phyloP scores from a whole-genome alignment of 2,888 invertebrate species.

The Phyllotreta cruciferae region DNA sequence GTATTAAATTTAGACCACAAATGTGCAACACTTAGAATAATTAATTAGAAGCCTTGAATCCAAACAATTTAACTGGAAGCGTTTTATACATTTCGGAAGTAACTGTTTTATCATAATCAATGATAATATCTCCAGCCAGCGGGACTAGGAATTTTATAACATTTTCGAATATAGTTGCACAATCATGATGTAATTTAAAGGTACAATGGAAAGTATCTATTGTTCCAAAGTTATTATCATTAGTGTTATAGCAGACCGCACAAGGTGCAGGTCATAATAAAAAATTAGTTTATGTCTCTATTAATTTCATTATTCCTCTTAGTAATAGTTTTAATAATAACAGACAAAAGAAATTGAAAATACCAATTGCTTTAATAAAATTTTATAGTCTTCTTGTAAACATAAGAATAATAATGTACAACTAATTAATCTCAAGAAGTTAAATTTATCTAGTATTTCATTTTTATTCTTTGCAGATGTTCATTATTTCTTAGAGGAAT shows the following conservation, averaged over 20 bases:
- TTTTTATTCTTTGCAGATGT: too few species aligned
- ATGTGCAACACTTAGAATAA: conserved; percentile 6
- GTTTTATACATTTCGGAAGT: conserved; percentile 10
- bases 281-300: too few species aligned
- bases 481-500: too few species aligned
- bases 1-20: conserved; percentile 1
- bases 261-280: conserved; percentile 2
- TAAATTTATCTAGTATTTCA: too few species aligned
- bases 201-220: conserved; percentile 10
- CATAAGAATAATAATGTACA: too few species aligned
- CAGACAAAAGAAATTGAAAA: too few species aligned
- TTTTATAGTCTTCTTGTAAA: too few species aligned
- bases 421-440: too few species aligned
- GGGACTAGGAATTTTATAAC: conserved; percentile 3
- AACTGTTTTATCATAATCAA: conserved; percentile 3
- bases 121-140: conserved; percentile 5
- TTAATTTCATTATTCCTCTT: too few species aligned
- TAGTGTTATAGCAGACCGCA: background rate
- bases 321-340: too few species aligned
- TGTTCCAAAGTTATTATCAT: conserved; percentile 12
- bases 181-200: conserved; percentile 2
- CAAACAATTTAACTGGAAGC: conserved; percentile 6
- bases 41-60: conserved; percentile 4
- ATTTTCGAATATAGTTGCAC: conserved; percentile 4
- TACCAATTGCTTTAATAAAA: too few species aligned